A percentile compares a stretch with the other conserved stretches of the same genome.
phyloP scores from a whole-genome alignment of 1,140 invertebrate species.

The Penaeus indicus region DNA sequence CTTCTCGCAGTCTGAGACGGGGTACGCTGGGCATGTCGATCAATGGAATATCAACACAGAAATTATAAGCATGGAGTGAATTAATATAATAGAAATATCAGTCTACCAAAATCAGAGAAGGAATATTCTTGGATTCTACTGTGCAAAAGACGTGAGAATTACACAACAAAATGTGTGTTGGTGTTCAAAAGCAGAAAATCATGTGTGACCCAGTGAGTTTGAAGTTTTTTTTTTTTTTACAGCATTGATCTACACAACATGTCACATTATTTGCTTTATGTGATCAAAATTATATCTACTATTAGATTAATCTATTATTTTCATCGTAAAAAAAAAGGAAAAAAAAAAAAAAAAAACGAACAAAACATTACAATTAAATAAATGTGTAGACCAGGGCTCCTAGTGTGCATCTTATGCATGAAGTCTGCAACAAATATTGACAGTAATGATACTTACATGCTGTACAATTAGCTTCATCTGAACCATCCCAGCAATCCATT shows the following conservation, averaged over 20 bases:
- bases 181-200: constrained; percentile 34
- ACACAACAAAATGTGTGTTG: constrained; percentile 35
- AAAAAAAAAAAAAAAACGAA: not conserved
- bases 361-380: constrained; percentile 11
- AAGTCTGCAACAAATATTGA: constrained; percentile 3
- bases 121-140: constrained; percentile 32
- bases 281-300: too few species aligned
- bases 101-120: not conserved
- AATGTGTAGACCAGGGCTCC: constrained; percentile 36
- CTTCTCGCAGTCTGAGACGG: constrained; percentile 46
- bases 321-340: not conserved
- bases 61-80: constrained; percentile 2
- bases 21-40: constrained; percentile 33
- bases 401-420: constrained; percentile 32
- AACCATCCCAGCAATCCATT: constrained; percentile 84
- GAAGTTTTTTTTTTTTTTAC: not conserved
- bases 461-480: constrained; percentile 83
- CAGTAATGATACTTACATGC: constrained; percentile 72
- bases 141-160: constrained; percentile 41
- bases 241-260: constrained; percentile 41
- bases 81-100: constrained; percentile 1
- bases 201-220: constrained; percentile 18
- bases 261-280: not conserved
- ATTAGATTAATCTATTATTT: not conserved
- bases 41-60: constrained; percentile 29